phyloP scores from a whole-genome alignment of 1,140 invertebrate genomes.

The Physella acuta region DNA sequence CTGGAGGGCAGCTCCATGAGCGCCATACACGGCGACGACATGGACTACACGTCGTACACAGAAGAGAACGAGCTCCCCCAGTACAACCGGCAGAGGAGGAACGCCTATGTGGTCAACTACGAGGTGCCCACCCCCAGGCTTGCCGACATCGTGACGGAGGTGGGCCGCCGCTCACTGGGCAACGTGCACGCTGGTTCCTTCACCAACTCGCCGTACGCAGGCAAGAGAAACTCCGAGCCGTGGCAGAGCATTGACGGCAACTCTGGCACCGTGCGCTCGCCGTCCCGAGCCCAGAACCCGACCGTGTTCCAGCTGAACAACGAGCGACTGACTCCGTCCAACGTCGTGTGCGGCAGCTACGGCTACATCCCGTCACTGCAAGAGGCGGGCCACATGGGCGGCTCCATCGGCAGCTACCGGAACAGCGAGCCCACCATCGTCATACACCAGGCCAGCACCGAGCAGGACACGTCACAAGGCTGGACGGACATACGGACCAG shows the following conservation, averaged over 20 bases:
- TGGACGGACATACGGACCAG: conserved; percentile 10
- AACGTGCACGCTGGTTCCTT: neutral
- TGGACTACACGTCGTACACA: neutral
- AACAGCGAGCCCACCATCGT: conserved; percentile 20
- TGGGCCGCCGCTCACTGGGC: neutral
- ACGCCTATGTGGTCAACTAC: conserved; percentile 1
- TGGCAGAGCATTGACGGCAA: neutral
- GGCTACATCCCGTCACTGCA: neutral
- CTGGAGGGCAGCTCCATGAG: conserved; percentile 19
- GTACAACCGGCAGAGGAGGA: conserved; percentile 5
- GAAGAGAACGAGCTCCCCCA: neutral
- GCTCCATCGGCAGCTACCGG: neutral
- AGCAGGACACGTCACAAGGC: neutral
- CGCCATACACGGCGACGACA: conserved; percentile 18
- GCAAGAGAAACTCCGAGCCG: conserved; percentile 15
- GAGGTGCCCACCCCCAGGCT: neutral
- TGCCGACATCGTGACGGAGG: conserved; percentile 4
- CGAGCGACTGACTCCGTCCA: neutral
- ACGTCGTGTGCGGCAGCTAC: conserved; percentile 4
- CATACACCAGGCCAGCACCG: conserved; percentile 12
- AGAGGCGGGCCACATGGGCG: neutral
- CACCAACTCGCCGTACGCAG: neutral
- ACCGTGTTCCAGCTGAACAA: conserved; percentile 11
- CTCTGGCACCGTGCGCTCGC: neutral
- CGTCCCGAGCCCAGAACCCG: neutral